Evolutionary conservation across 2,113 vertebrate genomes (phyloP), one percentile per base, ranked within the genome.

Genomic region (Gambusia holbrooki): DNA sequence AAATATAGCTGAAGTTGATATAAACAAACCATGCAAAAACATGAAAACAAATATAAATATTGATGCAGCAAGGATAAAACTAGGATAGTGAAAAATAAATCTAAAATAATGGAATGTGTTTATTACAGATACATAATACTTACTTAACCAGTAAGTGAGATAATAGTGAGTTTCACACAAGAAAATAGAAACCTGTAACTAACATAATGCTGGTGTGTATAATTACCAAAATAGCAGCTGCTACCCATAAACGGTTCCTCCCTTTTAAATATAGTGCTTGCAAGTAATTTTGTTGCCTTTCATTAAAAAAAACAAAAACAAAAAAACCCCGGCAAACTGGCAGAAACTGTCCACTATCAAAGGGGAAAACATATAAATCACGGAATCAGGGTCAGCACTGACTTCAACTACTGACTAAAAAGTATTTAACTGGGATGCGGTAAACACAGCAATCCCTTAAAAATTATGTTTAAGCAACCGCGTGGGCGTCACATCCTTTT

Each of bases 201-300:
- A 79, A 54, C 68, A 76, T 68, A 60, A 71, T 8, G 11, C 63
- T 64, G 69, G 74, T 73, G 71, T 72, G 63, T 87, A 75, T 85
- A 88, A 92, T 91, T 87, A 90, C 68, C 62, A 73, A 15, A 42
- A 88, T 35, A 87, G 76, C 62, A 76, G 17, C 33, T 72, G 69
- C 63, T 70, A 80, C 76, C 66, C 45, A 54, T 60, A 10, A 69
- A 35, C 12, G 65, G 79, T 71, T 35, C 77, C 82, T 79, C 86
- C 80, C 83, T 51, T 76, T 76, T 84, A 86, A 85, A 73, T 79
- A 86, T 32, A 33, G 51, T 66, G 45, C 51, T 66, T 75, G 67
- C 33, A 30, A 77, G 77, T 69, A 2, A 72, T 75, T 81, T 77
- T 33, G 27, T 76, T 73, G 62, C 2, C 40, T 80, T 81, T 68